Evolutionary conservation across 2,888 invertebrate species (phyloP).

Genomic region (Leptinotarsa rubiginosa): DNA sequence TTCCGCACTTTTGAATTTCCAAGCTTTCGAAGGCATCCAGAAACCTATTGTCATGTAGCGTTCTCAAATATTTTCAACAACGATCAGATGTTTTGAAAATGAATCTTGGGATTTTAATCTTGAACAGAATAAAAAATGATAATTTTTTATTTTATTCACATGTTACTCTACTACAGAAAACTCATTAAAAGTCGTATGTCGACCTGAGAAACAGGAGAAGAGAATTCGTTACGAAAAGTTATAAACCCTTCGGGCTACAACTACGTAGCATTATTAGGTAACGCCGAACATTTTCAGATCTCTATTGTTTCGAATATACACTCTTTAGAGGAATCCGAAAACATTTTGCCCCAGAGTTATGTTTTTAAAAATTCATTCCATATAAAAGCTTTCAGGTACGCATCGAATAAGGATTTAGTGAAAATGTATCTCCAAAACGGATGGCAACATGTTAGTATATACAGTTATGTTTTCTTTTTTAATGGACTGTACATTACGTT

Average conservation of each 20-base stretch:
- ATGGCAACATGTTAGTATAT: neutral
- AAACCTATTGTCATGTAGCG: too few relatives aligned
- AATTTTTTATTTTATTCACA: too few relatives aligned
- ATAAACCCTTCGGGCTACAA: neutral
- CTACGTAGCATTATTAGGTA: neutral
- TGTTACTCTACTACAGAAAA: too few relatives aligned
- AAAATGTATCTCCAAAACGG: slow-evolving; percentile 19
- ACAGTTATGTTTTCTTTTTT: neutral
- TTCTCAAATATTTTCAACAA: too few relatives aligned
- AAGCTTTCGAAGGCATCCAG: too few relatives aligned
- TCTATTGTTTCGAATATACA: slow-evolving; percentile 21
- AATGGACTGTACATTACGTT: neutral
- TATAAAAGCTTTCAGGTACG: slow-evolving; percentile 43
- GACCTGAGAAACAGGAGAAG: neutral
- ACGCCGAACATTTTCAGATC: slow-evolving; percentile 26
- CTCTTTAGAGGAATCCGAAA: neutral
- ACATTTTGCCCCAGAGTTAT: slow-evolving; percentile 25
- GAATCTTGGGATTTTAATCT: too few relatives aligned
- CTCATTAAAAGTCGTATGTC: neutral
- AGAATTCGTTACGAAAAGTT: neutral
- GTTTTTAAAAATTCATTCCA: slow-evolving; percentile 43
- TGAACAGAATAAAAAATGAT: too few relatives aligned
- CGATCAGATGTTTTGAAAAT: too few relatives aligned
- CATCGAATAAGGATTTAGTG: slow-evolving; percentile 37
- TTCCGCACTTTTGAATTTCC: too few relatives aligned